phyloP scores from a whole-genome alignment of 1,140 invertebrate genomes.

The Drosophila parabipectinata region DNA sequence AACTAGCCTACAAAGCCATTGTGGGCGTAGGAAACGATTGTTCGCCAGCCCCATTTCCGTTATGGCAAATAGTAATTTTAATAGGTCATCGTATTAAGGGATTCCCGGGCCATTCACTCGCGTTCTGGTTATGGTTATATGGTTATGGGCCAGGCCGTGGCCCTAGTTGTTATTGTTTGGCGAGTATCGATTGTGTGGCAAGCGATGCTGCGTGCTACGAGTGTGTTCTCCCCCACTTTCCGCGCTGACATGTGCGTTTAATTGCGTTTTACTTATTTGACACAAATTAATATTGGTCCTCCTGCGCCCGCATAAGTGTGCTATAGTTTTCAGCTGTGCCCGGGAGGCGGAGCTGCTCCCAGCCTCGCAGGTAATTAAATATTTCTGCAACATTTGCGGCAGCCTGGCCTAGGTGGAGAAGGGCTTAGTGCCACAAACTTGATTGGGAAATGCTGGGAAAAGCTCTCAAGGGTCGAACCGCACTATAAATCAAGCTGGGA shows the following conservation, averaged over 20 bases:
- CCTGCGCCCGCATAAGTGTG: constrained; percentile 56
- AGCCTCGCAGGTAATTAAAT: constrained; percentile 60
- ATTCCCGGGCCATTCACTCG: constrained; percentile 43
- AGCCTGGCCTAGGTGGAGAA: not conserved
- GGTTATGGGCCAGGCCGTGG: constrained; percentile 4
- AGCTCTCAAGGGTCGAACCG: constrained; percentile 9
- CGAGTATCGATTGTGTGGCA: constrained; percentile 61
- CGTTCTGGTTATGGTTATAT: constrained; percentile 39
- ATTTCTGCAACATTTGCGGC: constrained; percentile 72
- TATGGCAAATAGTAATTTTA: constrained; percentile 68
- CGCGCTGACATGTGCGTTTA: constrained; percentile 78
- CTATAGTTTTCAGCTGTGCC: constrained; percentile 56
- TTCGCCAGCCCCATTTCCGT: constrained; percentile 10
- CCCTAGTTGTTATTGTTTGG: constrained; percentile 15
- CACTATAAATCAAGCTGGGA: constrained; percentile 76
- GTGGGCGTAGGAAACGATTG: too few species aligned
- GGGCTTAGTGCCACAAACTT: too few species aligned
- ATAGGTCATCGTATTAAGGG: constrained; percentile 81
- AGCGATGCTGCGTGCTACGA: constrained; percentile 52
- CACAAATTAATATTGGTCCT: constrained; percentile 73
- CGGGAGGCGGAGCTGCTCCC: too few species aligned
- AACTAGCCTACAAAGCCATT: constrained; percentile 18
- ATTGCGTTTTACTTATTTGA: constrained; percentile 81
- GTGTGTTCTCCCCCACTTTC: constrained; percentile 55
- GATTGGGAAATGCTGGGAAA: not conserved